Conservation (phyloP, 1,140 invertebrate genomes). For the Drosophila watanabei region DNA sequence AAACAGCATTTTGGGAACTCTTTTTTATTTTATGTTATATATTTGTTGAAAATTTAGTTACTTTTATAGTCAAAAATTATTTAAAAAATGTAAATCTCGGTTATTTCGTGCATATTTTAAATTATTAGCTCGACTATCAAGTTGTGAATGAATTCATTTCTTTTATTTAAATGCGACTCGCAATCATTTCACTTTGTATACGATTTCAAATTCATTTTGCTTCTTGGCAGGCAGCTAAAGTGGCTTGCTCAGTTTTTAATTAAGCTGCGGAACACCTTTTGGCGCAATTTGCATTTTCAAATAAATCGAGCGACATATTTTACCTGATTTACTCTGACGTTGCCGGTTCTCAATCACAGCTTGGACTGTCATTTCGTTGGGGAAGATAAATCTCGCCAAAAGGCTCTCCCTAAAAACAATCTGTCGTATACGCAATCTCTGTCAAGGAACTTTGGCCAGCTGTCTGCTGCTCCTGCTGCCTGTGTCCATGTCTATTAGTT, state of each 20-base stretch:
- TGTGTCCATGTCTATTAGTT: constrained; percentile 43
- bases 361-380: not conserved
- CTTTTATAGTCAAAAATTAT: not conserved
- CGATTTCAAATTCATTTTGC: not conserved
- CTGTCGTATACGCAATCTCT: constrained; percentile 37
- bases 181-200: constrained; percentile 5
- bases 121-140: not conserved
- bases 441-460: constrained; percentile 15
- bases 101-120: not conserved
- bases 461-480: constrained; percentile 5
- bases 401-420: constrained; percentile 1
- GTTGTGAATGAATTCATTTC: not conserved
- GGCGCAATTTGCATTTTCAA: constrained; percentile 39
- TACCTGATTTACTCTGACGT: constrained; percentile 26
- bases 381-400: constrained; percentile 36
- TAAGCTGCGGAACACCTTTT: constrained; percentile 38
- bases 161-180: not conserved
- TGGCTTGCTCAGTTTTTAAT: constrained; percentile 38
- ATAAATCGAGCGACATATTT: constrained; percentile 48
- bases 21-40: not conserved
- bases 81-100: not conserved
- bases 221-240: not conserved
- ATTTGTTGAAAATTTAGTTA: no score
- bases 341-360: constrained; percentile 28
- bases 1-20: not conserved